Evolutionary conservation across 1,140 invertebrate genomes (phyloP).

Genomic region (Stegodyphus dumicola): DNA sequence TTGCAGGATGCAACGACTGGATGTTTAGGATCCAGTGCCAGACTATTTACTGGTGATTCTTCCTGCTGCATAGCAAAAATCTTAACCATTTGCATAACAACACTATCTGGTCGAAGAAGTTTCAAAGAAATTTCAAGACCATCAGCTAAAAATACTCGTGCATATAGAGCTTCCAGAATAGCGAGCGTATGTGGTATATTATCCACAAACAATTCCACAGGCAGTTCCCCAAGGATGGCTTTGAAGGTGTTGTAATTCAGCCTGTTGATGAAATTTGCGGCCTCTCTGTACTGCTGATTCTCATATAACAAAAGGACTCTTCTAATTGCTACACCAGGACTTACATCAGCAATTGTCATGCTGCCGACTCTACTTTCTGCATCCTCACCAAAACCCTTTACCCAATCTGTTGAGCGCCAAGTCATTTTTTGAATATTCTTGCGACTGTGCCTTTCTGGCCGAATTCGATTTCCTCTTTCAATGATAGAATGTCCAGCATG

Average conservation of each 20-base stretch:
- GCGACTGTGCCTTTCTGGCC: slow-evolving; percentile 65
- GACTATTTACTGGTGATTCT: slow-evolving; percentile 27
- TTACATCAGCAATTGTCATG: slow-evolving; percentile 75
- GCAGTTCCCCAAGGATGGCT: slow-evolving; percentile 78
- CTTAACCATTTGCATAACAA: slow-evolving; percentile 84
- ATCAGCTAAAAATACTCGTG: slow-evolving; percentile 74
- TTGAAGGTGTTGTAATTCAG: slow-evolving; percentile 80
- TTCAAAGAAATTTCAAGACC: slow-evolving; percentile 66
- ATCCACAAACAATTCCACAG: slow-evolving; percentile 88
- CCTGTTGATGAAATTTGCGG: slow-evolving; percentile 80
- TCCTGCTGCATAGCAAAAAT: slow-evolving; percentile 79
- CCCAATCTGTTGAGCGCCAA: slow-evolving; percentile 67
- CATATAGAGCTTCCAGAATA: slow-evolving; percentile 86
- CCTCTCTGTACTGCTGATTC: slow-evolving; percentile 82
- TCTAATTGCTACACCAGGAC: slow-evolving; percentile 76
- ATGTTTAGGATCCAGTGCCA: slow-evolving; percentile 42
- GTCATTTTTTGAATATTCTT: slow-evolving; percentile 68
- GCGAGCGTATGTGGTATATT: slow-evolving; percentile 86
- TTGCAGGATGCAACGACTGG: slow-evolving; percentile 70
- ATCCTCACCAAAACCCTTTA: slow-evolving; percentile 64
- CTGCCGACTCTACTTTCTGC: slow-evolving; percentile 63
- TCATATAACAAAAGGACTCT: slow-evolving; percentile 79
- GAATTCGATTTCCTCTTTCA: slow-evolving; percentile 66
- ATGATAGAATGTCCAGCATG: slow-evolving; percentile 61
- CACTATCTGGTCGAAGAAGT: slow-evolving; percentile 78